These are phyloP conservation scores for Cyclura pinguis DNA, from an alignment of 2,797 vertebrate species.

Conservation along the genomic window DNA sequence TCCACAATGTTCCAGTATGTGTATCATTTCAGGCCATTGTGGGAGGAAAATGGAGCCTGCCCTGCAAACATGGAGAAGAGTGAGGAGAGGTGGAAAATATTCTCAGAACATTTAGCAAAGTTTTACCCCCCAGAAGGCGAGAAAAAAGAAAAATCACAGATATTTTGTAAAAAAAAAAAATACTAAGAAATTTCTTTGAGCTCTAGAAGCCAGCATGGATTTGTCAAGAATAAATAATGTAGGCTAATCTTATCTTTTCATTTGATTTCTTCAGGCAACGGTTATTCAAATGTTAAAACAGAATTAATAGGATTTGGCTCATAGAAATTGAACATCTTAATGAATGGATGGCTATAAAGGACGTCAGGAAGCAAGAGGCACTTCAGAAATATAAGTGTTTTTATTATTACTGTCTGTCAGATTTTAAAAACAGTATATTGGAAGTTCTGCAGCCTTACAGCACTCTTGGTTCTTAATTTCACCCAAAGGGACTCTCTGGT, in stretches of 20 bases:
- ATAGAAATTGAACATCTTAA: constrained; percentile 30
- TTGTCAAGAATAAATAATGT: not conserved
- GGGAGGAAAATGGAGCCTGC: not conserved
- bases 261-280: not conserved
- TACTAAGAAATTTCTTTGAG: not conserved
- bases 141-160: not conserved
- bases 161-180: not conserved
- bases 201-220: not conserved
- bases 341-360: constrained; percentile 47
- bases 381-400: constrained; percentile 38
- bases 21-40: not conserved
- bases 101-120: not conserved
- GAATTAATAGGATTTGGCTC: constrained; percentile 23
- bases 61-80: not conserved
- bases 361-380: constrained; percentile 38
- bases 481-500: constrained; percentile 40
- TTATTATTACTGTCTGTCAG: constrained; percentile 52
- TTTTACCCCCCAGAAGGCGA: no score
- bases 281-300: constrained; percentile 3
- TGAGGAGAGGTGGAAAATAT: not conserved
- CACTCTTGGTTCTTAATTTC: constrained; percentile 48
- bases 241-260: constrained; percentile 16
- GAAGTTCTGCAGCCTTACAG: constrained; percentile 39
- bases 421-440: constrained; percentile 44
- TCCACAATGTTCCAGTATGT: not conserved